Evolutionary conservation across 1,140 invertebrate species (phyloP).

Genomic region (Carcinoscorpius rotundicauda): DNA sequence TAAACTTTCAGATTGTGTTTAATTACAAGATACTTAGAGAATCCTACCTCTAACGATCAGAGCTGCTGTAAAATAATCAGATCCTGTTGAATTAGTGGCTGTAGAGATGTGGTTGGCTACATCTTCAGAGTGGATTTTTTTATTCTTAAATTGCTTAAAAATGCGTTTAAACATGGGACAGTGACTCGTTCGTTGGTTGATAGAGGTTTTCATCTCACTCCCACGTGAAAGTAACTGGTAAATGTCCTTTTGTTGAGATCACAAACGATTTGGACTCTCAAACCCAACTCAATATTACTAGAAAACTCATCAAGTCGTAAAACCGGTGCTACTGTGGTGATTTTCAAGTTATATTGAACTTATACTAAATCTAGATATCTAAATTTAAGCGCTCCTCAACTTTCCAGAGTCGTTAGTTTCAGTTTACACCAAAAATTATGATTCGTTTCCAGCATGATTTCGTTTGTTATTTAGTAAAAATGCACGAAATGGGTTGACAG

Average conservation of each 20-base stretch:
- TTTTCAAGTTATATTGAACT: too few relatives aligned
- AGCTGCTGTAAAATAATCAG: conserved; percentile 1
- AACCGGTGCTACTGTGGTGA: too few relatives aligned
- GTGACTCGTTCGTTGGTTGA: neutral
- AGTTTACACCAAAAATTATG: too few relatives aligned
- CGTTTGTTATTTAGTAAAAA: too few relatives aligned
- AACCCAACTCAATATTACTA: neutral
- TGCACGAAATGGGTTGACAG: too few relatives aligned
- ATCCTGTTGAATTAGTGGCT: conserved; percentile 6
- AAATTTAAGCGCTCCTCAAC: too few relatives aligned
- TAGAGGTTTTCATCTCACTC: neutral
- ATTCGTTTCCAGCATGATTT: too few relatives aligned
- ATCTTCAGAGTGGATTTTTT: neutral
- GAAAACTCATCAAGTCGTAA: too few relatives aligned
- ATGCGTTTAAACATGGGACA: neutral
- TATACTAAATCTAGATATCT: too few relatives aligned
- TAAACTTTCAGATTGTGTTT: too few relatives aligned
- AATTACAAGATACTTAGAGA: too few relatives aligned
- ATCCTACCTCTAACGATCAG: conserved; percentile 10
- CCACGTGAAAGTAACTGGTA: neutral
- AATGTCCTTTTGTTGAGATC: neutral
- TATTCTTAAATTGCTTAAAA: neutral
- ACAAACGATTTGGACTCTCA: neutral
- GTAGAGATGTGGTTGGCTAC: conserved; percentile 14
- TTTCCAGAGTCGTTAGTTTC: too few relatives aligned